A percentile compares a stretch with the other conserved stretches of the same genome.
Evolutionary conservation across 2,888 invertebrate genomes (phyloP).

Genomic region (Ischnura elegans): DNA sequence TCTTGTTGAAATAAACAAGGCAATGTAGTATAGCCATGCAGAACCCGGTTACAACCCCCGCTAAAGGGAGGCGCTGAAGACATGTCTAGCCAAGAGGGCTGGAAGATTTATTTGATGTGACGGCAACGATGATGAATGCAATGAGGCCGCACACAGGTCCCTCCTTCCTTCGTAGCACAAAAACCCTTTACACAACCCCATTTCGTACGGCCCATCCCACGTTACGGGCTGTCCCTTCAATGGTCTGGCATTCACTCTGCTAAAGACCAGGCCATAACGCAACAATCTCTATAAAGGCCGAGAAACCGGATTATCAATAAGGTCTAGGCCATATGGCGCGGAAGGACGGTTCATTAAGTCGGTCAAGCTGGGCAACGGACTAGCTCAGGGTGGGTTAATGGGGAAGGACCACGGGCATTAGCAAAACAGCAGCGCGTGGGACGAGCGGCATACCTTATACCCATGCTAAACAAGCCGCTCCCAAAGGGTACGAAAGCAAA

Average conservation of each 20-base stretch:
- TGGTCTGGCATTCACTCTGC: neutral
- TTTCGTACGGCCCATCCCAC: too few relatives aligned
- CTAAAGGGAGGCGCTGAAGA: too few relatives aligned
- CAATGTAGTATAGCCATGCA: too few relatives aligned
- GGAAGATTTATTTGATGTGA: too few relatives aligned
- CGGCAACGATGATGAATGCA: too few relatives aligned
- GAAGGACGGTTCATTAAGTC: neutral
- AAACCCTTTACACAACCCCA: neutral
- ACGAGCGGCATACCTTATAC: too few relatives aligned
- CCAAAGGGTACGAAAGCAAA: too few relatives aligned
- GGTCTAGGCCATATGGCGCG: neutral
- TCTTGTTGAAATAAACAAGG: too few relatives aligned
- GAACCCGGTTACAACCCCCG: too few relatives aligned
- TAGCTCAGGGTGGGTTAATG: neutral
- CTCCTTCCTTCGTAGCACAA: neutral
- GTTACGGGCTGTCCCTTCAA: too few relatives aligned
- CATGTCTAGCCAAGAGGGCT: too few relatives aligned
- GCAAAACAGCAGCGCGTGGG: neutral
- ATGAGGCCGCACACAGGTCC: neutral
- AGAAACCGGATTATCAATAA: slow-evolving; percentile 6
- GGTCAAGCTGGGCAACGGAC: neutral
- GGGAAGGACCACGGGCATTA: neutral
- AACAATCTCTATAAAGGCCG: neutral
- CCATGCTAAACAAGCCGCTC: too few relatives aligned
- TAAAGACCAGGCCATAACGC: neutral